Conservation (phyloP, 2,888 invertebrate genomes). For the Callosobruchus maculatus region DNA sequence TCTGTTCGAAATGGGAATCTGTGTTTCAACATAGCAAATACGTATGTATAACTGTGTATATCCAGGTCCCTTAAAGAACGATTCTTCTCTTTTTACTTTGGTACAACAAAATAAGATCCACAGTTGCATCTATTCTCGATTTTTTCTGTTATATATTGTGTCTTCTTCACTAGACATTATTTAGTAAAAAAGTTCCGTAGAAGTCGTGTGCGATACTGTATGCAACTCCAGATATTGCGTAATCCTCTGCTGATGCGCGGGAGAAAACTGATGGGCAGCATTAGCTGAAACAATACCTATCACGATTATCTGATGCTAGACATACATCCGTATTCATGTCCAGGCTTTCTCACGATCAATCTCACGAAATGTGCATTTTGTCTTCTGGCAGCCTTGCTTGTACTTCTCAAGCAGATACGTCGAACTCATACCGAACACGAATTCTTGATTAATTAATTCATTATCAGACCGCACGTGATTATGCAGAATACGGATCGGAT, state of each 20-base stretch:
- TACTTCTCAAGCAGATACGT: background rate
- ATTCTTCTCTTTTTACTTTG: too few relatives aligned
- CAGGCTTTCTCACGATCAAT: background rate
- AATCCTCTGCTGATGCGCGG: background rate
- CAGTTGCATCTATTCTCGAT: too few relatives aligned
- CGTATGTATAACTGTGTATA: too few relatives aligned
- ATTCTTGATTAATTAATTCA: background rate
- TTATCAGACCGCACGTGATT: background rate
- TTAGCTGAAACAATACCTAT: background rate
- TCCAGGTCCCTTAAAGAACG: too few relatives aligned
- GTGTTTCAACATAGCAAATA: too few relatives aligned
- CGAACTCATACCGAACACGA: background rate
- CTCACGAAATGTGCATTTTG: background rate
- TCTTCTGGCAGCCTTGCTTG: background rate
- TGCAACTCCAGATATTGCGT: background rate
- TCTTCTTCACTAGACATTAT: too few relatives aligned
- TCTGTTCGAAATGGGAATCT: too few relatives aligned
- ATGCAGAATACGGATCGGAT: background rate
- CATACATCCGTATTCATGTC: background rate
- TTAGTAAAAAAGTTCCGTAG: too few relatives aligned
- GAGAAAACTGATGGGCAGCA: background rate
- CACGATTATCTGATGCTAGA: background rate
- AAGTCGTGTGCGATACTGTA: too few relatives aligned
- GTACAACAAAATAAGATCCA: too few relatives aligned
- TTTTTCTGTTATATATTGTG: too few relatives aligned